A percentile compares a stretch with the other conserved stretches of the same genome.
These are phyloP conservation scores for Chrysolina americana DNA, from an alignment of 2,888 invertebrate species.

Conservation along the genomic window DNA sequence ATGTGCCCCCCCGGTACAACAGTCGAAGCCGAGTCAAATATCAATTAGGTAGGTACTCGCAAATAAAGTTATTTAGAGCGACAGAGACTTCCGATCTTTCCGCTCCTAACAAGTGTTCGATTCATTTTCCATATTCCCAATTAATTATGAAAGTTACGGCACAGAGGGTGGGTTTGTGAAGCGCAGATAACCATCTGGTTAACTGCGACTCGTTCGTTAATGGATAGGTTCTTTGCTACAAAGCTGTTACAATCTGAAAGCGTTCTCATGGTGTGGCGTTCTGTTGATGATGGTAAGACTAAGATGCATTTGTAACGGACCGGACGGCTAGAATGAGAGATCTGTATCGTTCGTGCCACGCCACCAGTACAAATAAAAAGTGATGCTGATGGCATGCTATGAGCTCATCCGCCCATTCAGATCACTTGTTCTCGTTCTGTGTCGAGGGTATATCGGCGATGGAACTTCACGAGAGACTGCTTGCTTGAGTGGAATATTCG, in stretches of 20 bases:
- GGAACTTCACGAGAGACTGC: conserved; percentile 7
- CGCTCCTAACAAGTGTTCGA: conserved; percentile 36
- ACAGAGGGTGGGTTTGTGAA: conserved; percentile 42
- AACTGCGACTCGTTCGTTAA: conserved; percentile 36
- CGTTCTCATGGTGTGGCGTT: conserved; percentile 32
- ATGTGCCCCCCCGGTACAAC: too few relatives aligned
- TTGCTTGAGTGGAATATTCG: conserved; percentile 2
- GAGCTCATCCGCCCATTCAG: conserved; percentile 30
- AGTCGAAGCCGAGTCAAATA: background rate
- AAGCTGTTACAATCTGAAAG: conserved; percentile 39
- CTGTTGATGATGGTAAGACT: conserved; percentile 28
- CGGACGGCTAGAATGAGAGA: conserved; percentile 41
- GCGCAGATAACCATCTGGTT: conserved; percentile 41
- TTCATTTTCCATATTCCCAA: conserved; percentile 39
- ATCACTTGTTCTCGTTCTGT: conserved; percentile 8
- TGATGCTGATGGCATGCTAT: conserved; percentile 29
- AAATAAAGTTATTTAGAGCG: conserved; percentile 7
- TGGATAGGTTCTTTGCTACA: conserved; percentile 37
- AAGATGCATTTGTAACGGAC: conserved; percentile 50
- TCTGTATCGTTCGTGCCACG: conserved; percentile 39
- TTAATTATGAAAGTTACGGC: conserved; percentile 37
- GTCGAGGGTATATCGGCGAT: background rate
- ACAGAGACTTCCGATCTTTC: conserved; percentile 23
- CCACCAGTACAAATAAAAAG: conserved; percentile 36
- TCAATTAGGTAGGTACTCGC: conserved; percentile 17